Conservation (phyloP, 2,797 vertebrate genomes). For the Leptatherina wallacei region DNA sequence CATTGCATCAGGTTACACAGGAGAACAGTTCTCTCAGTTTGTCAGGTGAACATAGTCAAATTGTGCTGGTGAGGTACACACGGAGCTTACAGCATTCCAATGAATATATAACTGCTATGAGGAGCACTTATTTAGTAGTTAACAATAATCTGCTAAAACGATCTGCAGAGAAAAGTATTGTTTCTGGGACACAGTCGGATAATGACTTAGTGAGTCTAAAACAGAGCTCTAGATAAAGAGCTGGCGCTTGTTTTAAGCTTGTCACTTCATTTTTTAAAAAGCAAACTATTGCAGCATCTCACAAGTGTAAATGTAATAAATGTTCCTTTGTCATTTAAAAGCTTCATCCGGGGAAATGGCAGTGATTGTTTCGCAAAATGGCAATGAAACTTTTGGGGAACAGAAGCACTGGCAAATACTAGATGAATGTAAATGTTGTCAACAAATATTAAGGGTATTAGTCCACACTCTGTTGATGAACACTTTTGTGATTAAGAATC, state of each 20-base stretch:
- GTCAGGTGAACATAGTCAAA: slow-evolving; percentile 32
- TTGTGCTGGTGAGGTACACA: slow-evolving; percentile 29
- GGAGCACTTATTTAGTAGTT: slow-evolving; percentile 44
- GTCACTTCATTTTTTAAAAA: slow-evolving; percentile 13
- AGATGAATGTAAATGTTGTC: neutral
- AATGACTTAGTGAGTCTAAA: slow-evolving; percentile 41
- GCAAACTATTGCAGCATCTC: slow-evolving; percentile 13
- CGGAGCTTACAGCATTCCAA: slow-evolving; percentile 31
- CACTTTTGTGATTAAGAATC: neutral
- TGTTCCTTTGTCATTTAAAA: neutral
- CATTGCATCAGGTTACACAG: slow-evolving; percentile 33
- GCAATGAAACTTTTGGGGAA: neutral
- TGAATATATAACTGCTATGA: neutral
- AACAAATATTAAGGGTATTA: neutral
- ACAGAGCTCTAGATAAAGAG: slow-evolving; percentile 31
- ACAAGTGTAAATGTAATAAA: neutral
- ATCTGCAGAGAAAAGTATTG: slow-evolving; percentile 51
- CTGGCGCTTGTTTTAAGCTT: slow-evolving; percentile 36
- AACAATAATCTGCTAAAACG: slow-evolving; percentile 56
- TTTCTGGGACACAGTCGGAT: slow-evolving; percentile 39
- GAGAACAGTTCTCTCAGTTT: slow-evolving; percentile 31
- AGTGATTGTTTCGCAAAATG: slow-evolving; percentile 14
- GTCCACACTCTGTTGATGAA: neutral
- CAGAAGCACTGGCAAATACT: neutral
- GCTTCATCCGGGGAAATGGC: neutral